Conservation (phyloP, 2,797 vertebrate genomes). For the Coregonus ussuriensis region DNA sequence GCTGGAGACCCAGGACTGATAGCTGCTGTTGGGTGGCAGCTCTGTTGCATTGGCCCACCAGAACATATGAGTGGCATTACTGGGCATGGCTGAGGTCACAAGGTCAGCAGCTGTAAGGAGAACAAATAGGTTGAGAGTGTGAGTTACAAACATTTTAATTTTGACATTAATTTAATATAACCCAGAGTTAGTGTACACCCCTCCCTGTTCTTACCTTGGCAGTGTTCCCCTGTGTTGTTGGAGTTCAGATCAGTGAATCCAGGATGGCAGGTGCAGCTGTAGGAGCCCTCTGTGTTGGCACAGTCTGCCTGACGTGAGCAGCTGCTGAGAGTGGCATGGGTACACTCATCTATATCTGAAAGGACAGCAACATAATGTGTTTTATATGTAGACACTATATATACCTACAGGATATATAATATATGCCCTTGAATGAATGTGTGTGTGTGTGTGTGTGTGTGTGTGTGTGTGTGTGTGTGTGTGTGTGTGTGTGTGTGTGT, state of each 20-base stretch:
- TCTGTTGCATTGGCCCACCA: background rate
- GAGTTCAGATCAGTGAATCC: constrained; percentile 58
- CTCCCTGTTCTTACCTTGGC: constrained; percentile 50
- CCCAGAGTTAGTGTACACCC: too few relatives aligned
- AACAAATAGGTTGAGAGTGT: background rate
- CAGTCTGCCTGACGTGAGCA: constrained; percentile 67
- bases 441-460: constrained; percentile 7
- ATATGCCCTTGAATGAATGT: too few relatives aligned
- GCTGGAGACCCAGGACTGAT: background rate
- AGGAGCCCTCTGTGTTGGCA: constrained; percentile 70
- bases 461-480: constrained; percentile 11
- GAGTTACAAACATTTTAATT: background rate
- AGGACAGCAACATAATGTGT: constrained; percentile 8
- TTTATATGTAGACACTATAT: background rate
- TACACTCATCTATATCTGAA: constrained; percentile 76
- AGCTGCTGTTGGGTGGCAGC: background rate
- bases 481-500: constrained; percentile 14
- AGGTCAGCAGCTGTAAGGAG: background rate
- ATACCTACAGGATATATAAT: too few relatives aligned
- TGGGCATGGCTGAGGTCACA: constrained; percentile 9
- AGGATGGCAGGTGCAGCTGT: constrained; percentile 63
- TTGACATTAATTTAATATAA: too few relatives aligned
- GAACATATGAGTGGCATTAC: background rate
- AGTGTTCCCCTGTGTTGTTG: constrained; percentile 43
- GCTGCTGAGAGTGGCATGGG: constrained; percentile 46